Conservation (phyloP, 1,140 invertebrate genomes). For the Eciton burchellii region DNA sequence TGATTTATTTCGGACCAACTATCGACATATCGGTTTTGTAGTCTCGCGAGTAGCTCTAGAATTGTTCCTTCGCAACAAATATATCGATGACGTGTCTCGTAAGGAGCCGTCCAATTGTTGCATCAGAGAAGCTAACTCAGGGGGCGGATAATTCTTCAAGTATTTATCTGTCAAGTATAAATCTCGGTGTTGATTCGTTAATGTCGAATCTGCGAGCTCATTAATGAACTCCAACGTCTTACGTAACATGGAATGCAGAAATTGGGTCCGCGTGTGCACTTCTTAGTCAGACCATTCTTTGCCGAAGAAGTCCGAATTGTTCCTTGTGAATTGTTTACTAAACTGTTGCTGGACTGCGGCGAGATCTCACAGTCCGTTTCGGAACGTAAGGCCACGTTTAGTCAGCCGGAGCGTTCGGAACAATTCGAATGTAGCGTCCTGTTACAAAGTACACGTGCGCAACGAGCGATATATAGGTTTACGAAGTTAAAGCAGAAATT, state of each 20-base stretch:
- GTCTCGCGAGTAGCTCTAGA: no score
- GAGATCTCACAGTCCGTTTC: not conserved
- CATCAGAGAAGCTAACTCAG: not conserved
- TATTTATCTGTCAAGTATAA: not conserved
- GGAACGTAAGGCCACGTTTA: not conserved
- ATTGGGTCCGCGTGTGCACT: no score
- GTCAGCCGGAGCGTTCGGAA: not conserved
- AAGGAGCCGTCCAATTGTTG: constrained; percentile 1
- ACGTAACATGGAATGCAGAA: no score
- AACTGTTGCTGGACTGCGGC: no score
- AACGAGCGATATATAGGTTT: constrained; percentile 75
- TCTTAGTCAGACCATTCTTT: not conserved
- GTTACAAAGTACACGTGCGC: constrained; percentile 63
- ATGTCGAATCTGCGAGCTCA: not conserved
- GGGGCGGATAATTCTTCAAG: not conserved
- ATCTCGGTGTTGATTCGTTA: not conserved
- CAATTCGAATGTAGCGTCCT: constrained; percentile 65
- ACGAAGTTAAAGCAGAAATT: constrained; percentile 85
- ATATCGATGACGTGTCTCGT: not conserved
- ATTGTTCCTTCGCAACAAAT: no score
- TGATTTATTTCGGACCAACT: no score
- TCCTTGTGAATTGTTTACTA: no score
- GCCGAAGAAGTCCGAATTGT: not conserved
- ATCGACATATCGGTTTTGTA: not conserved
- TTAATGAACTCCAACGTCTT: not conserved